Conservation (phyloP, 2,888 invertebrate genomes). For the Aleiodes alternator region DNA sequence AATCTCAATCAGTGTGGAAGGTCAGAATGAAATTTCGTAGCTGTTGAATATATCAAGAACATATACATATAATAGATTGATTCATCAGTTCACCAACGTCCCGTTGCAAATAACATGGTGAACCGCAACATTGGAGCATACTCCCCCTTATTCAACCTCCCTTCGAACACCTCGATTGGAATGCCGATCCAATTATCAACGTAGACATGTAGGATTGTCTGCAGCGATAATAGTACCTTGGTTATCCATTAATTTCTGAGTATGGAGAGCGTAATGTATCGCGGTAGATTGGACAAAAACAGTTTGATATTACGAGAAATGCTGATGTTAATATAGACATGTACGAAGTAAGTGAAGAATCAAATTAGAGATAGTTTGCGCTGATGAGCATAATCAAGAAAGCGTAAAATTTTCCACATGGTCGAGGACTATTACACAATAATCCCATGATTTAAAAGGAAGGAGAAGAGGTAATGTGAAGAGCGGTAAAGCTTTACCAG, state of each 20-base stretch:
- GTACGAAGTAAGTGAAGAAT: not conserved
- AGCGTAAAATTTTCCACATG: slow-evolving; percentile 15
- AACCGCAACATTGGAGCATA: slow-evolving; percentile 53
- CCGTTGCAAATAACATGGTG: slow-evolving; percentile 55
- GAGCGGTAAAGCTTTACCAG: not conserved
- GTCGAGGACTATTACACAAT: slow-evolving; percentile 34
- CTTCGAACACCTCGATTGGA: slow-evolving; percentile 60
- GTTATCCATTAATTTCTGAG: slow-evolving; percentile 62
- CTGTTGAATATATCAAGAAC: slow-evolving; percentile 19
- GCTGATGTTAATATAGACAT: too few species aligned
- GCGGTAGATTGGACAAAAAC: not conserved
- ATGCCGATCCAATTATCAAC: slow-evolving; percentile 56
- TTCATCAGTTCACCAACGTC: slow-evolving; percentile 46
- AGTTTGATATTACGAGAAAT: too few species aligned
- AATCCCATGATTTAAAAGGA: slow-evolving; percentile 36
- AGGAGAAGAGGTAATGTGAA: not conserved
- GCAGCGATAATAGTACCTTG: slow-evolving; percentile 54
- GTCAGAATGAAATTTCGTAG: slow-evolving; percentile 20
- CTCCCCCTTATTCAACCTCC: slow-evolving; percentile 27
- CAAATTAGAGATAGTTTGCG: not conserved
- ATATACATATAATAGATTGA: slow-evolving; percentile 49
- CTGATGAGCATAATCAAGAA: slow-evolving; percentile 3
- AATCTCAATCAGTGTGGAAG: slow-evolving; percentile 21
- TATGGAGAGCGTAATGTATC: slow-evolving; percentile 22
- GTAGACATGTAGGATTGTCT: slow-evolving; percentile 56